Evolutionary conservation across 2,113 vertebrate genomes (phyloP).

Genomic region (Aptenodytes forsteri): DNA sequence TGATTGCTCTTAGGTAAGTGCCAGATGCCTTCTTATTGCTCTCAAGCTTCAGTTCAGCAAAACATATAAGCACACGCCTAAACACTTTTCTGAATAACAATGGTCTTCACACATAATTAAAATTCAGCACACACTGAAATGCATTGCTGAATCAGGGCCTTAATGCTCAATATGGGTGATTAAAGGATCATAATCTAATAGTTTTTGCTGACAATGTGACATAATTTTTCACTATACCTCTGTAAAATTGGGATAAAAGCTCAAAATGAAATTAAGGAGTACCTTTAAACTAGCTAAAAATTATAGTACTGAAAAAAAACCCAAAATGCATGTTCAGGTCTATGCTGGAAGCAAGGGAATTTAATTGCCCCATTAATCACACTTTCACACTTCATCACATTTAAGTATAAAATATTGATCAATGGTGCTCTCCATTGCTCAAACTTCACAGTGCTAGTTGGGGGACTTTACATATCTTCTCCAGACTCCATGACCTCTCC

Average conservation of each 20-base stretch:
- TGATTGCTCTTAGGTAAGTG: constrained; percentile 40
- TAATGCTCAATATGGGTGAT: not conserved
- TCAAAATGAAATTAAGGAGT: constrained; percentile 6
- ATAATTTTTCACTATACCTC: not conserved
- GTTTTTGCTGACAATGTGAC: not conserved
- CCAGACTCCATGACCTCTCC: not conserved
- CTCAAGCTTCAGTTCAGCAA: constrained; percentile 24
- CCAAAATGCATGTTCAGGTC: not conserved
- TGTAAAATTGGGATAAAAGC: not conserved
- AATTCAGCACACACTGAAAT: constrained; percentile 6
- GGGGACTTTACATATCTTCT: not conserved
- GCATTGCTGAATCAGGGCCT: constrained; percentile 25
- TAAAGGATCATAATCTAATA: constrained; percentile 11
- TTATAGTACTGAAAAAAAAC: not conserved
- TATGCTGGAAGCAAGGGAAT: constrained; percentile 34
- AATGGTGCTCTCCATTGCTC: not conserved
- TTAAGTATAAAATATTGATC: constrained; percentile 44
- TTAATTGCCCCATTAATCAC: constrained; percentile 66
- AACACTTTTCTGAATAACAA: constrained; percentile 37
- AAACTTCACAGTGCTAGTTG: not conserved
- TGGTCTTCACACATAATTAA: not conserved
- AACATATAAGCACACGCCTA: not conserved
- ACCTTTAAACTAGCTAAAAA: constrained; percentile 23
- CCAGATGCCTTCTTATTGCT: constrained; percentile 35
- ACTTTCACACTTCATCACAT: constrained; percentile 34